Evolutionary conservation across 2,797 vertebrate species (phyloP).

Genomic region (Agapornis canus): DNA sequence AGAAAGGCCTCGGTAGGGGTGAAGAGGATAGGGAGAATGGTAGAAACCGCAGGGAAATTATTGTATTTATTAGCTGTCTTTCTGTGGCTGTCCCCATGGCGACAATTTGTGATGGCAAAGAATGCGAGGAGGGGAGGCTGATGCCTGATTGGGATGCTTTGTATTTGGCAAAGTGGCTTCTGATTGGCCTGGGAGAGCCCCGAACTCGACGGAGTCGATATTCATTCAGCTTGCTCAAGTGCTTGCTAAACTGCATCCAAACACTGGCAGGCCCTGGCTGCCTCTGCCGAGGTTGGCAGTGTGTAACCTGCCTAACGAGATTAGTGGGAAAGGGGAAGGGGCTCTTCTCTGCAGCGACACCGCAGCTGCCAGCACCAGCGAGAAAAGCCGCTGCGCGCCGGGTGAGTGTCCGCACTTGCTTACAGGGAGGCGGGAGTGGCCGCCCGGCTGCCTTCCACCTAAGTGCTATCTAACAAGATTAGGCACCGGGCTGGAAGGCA

Average conservation of each 20-base stretch:
- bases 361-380: slow-evolving; percentile 29
- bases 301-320: slow-evolving; percentile 77
- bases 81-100: slow-evolving; percentile 91
- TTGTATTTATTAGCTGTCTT: slow-evolving; percentile 89
- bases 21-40: slow-evolving; percentile 70
- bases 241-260: slow-evolving; percentile 81
- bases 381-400: background rate
- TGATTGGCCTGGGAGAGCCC: slow-evolving; percentile 97
- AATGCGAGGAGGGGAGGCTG: slow-evolving; percentile 94
- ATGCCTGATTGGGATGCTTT: slow-evolving; percentile 98
- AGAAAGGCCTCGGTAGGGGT: background rate
- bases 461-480: slow-evolving; percentile 55
- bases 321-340: slow-evolving; percentile 59
- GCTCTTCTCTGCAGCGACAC: slow-evolving; percentile 26
- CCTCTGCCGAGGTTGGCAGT: slow-evolving; percentile 65
- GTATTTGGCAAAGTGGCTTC: slow-evolving; percentile 94
- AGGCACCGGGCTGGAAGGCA: background rate
- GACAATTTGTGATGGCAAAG: slow-evolving; percentile 97
- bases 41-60: slow-evolving; percentile 83
- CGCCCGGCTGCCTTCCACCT: slow-evolving; percentile 32
- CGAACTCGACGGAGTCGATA: slow-evolving; percentile 93
- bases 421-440: slow-evolving; percentile 56
- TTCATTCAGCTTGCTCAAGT: slow-evolving; percentile 97
- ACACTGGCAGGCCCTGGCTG: slow-evolving; percentile 61
- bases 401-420: slow-evolving; percentile 39